Evolutionary conservation across 2,888 invertebrate genomes (phyloP).

Genomic region (Minunthozetes semirufus): DNA sequence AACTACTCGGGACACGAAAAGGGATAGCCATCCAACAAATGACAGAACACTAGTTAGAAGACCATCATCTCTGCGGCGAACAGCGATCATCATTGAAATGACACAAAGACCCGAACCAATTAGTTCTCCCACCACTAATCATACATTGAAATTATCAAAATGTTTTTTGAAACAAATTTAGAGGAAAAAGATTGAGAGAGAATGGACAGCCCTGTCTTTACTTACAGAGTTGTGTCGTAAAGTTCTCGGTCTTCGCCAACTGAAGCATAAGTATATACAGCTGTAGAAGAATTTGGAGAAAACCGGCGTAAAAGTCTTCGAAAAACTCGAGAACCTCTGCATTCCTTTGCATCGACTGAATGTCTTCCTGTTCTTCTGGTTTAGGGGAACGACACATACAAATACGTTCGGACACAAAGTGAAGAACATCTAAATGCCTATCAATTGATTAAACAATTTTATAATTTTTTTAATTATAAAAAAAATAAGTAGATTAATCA

Average conservation of each 20-base stretch:
- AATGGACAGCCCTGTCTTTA: neutral
- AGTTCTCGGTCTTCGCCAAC: constrained; percentile 19
- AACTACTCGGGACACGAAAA: constrained; percentile 41
- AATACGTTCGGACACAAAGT: constrained; percentile 41
- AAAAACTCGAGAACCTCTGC: constrained; percentile 43
- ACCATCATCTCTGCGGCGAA: constrained; percentile 42
- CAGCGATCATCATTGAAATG: constrained; percentile 42
- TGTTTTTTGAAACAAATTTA: no score
- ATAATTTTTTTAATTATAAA: no score
- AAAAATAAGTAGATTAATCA: no score
- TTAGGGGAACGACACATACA: constrained; percentile 40
- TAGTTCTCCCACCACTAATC: constrained; percentile 41
- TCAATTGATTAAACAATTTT: neutral
- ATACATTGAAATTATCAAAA: constrained; percentile 22
- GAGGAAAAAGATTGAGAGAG: no score
- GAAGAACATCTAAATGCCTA: constrained; percentile 42
- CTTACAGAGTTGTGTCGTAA: constrained; percentile 30
- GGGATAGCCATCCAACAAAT: constrained; percentile 38
- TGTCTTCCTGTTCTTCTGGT: constrained; percentile 40
- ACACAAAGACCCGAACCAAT: constrained; percentile 41
- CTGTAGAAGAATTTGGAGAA: constrained; percentile 42
- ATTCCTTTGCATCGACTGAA: constrained; percentile 38
- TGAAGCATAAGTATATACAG: constrained; percentile 40
- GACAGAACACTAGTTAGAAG: constrained; percentile 40
- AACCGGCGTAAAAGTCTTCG: constrained; percentile 43